A percentile compares a stretch with the other conserved stretches of the same genome.
phyloP scores from a whole-genome alignment of 2,888 invertebrate genomes.

The Drosophila mayaguana region DNA sequence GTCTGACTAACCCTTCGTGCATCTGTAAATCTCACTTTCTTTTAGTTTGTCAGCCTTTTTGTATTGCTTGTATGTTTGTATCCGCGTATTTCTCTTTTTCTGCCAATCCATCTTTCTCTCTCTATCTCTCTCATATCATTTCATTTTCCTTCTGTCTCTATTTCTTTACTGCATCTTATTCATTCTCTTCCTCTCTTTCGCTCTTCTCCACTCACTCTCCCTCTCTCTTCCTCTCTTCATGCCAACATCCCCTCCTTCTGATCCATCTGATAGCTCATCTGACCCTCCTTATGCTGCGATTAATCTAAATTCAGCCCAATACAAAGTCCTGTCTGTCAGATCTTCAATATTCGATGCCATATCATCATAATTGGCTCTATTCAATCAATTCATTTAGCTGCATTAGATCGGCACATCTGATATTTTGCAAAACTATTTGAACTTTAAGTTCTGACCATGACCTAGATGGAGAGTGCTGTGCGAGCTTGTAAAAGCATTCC shows the following conservation, averaged over 20 bases:
- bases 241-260: too few species aligned
- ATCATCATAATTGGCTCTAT: constrained; percentile 1
- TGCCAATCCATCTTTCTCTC: not conserved
- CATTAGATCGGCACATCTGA: not conserved
- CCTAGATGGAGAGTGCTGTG: not conserved
- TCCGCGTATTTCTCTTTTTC: too few species aligned
- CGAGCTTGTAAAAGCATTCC: constrained; percentile 13
- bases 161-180: not conserved
- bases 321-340: not conserved
- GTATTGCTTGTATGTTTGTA: too few species aligned
- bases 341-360: not conserved
- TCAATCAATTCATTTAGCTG: not conserved
- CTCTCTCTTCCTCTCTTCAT: not conserved
- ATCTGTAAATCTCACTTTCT: too few species aligned
- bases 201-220: not conserved
- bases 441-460: constrained; percentile 3
- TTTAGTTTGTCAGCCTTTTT: too few species aligned
- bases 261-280: not conserved
- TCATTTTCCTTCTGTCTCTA: not conserved
- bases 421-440: not conserved
- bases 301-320: not conserved
- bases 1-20: too few species aligned
- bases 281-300: not conserved
- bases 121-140: not conserved
- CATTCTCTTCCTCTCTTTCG: not conserved